Base-by-base conservation (phyloP, 35 echinoderm and acorn worm genomes). In the Lytechinus variegatus region DNA sequence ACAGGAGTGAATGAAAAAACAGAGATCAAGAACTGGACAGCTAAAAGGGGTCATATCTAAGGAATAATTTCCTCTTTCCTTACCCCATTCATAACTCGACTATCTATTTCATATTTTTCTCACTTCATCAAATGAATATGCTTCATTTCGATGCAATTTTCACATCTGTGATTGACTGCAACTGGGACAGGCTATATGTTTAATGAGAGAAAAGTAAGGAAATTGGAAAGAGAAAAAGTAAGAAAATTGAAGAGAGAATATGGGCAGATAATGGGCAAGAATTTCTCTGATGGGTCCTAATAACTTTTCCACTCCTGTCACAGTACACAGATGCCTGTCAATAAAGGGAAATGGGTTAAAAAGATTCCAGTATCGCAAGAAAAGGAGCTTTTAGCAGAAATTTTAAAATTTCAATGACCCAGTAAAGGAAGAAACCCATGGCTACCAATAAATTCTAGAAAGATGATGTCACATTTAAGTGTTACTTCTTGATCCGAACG, bases 61-160 rank as follows among this genome's bases (percentile, higher is more conserved):
- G 66, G 19, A 79, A 79, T 79, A 79, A 79, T 8, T 19, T 79
- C 66, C 66, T 79, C 6, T 16, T 79, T 19, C 66, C 3, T 5
- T n/a, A 13, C 66, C 24, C 57, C 16, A 10, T 60, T 79, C 6
- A 79, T 79, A 14, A 79, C 1, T 24, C 24, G 66, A 24, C 66
- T 79, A 79, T 79, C 66, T 79, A 79, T 79, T 79, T 33, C 88
- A 90, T 90, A 90, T 90, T 90, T 90, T 33, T 90, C 88, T 90
- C 88, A 90, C 88, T 14, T 90, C 88, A 90, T 90, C 52, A 90
- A 90, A 90, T 52, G 13, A 90, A 44, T 52, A 54, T 90, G 33
- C 88, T 90, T 12, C 16, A 33, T 28, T 44, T 90, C 27, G 11
- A 27, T 90, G 28, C 88, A 44, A 52, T 90, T 90, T 90, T 90